Evolutionary conservation across 2,113 vertebrate species (phyloP), one percentile per base, ranked within the genome.

Genomic region (Psophia crepitans): DNA sequence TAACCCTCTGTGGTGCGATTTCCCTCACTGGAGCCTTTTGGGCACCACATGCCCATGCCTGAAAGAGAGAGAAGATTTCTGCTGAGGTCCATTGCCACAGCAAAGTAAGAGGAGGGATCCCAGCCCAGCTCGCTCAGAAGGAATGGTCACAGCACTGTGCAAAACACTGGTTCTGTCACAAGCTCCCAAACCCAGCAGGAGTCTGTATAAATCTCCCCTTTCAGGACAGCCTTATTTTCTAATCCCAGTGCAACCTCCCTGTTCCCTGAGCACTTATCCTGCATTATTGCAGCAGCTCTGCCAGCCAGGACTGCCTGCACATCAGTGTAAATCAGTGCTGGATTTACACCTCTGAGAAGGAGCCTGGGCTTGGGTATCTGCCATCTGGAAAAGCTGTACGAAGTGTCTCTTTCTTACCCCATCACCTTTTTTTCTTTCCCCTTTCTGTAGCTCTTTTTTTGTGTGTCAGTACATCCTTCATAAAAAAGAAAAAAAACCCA

Each of bases 1-100:
- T 92, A 95, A 92, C 94, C 84, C 87, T 93, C 54, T 84, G 60
- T 75, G n/a, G 90, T 85, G 39, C 30, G 5, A 32, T 16, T 57
- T 13, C 13, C 9, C n/a, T 51, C 39, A 20, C 20, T 66, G 44
- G 63, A 92, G 58, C 7, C 73, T 89, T 91, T 44, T 49, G 39
- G 58, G 28, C 37, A 53, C 27, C 37, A 14, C 43, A 60, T 2
- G 11, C 23, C 35, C 27, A n/a, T 0, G 6, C 26, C 81, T 92
- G 32, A 79, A 78, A 92, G 35, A 33, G 28, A 84, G 43, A 64
- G 58, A 58, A 37, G 37, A 61, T 76, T 92, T 95, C 63, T 84
- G 20, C 2, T 4, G 23, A 58, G 23, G 28, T 66, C 48, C 78
- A 44, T 26, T 60, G 37, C 20, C 24, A 12, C 30, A 73, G 53